Conservation (phyloP, 2,888 invertebrate genomes). For the Tridacna crocea region DNA sequence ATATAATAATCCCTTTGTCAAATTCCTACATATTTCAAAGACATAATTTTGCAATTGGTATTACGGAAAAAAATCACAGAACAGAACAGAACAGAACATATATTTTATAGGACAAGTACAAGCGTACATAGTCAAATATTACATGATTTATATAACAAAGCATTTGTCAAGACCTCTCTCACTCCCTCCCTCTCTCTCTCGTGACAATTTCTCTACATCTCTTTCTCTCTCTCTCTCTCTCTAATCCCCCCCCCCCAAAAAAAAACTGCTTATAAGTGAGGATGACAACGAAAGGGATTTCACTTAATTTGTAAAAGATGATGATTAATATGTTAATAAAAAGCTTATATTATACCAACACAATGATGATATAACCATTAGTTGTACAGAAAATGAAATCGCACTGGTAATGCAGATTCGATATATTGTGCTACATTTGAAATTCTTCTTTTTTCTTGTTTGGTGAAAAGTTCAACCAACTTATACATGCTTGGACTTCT, state of each 20-base stretch:
- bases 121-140: constrained; percentile 6
- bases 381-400: background rate
- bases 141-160: background rate
- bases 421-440: background rate
- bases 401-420: background rate
- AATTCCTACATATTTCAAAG: too few species aligned
- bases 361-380: background rate
- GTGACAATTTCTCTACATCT: background rate
- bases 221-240: background rate
- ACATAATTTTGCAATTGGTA: too few species aligned
- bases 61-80: too few species aligned
- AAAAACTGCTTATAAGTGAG: background rate
- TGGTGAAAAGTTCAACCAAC: background rate
- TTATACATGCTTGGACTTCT: constrained; percentile 5
- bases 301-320: background rate
- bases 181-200: background rate
- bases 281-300: background rate
- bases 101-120: constrained; percentile 2
- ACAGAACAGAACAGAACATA: constrained; percentile 16
- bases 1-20: too few species aligned
- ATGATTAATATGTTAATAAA: background rate
- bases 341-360: background rate
- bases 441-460: background rate
- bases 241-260: background rate
- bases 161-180: background rate